A percentile compares a stretch with the other conserved stretches of the same genome.
Evolutionary conservation across 2,113 vertebrate species (phyloP).

Genomic region (Archocentrus centrarchus): DNA sequence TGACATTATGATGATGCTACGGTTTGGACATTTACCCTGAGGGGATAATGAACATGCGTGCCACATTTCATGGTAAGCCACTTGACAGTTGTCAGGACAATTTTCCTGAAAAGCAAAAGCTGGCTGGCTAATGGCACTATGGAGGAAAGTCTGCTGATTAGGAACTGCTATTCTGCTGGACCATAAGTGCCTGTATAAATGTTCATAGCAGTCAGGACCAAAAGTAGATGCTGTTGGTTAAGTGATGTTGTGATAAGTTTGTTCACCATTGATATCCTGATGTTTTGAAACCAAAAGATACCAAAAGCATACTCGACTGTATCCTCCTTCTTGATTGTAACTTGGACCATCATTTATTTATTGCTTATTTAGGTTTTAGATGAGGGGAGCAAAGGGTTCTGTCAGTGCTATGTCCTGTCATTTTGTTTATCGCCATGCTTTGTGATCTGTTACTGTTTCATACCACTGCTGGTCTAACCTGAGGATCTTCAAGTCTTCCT

Average conservation of each 20-base stretch:
- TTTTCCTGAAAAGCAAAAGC: background rate
- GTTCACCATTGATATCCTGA: background rate
- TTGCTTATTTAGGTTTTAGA: background rate
- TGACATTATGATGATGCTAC: background rate
- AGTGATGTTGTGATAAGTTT: background rate
- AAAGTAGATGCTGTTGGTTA: background rate
- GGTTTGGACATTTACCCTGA: background rate
- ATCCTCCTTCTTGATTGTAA: background rate
- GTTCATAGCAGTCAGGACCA: background rate
- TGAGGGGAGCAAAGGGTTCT: background rate
- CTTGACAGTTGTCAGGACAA: background rate
- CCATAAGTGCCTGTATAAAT: background rate
- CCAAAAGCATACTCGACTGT: background rate
- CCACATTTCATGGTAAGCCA: background rate
- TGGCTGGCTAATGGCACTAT: background rate
- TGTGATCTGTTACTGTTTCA: background rate
- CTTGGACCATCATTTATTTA: background rate
- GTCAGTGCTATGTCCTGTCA: too few relatives aligned
- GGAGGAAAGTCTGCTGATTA: background rate
- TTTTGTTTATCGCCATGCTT: too few relatives aligned
- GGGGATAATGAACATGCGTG: background rate
- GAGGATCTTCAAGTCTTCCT: background rate
- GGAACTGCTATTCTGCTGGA: background rate
- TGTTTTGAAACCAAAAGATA: constrained; percentile 4
- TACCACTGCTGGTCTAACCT: background rate